These are phyloP conservation scores for Oopsacas minuta DNA, from an alignment of 37 sponge, comb jelly and placozoan genomes.

Conservation along the genomic window DNA sequence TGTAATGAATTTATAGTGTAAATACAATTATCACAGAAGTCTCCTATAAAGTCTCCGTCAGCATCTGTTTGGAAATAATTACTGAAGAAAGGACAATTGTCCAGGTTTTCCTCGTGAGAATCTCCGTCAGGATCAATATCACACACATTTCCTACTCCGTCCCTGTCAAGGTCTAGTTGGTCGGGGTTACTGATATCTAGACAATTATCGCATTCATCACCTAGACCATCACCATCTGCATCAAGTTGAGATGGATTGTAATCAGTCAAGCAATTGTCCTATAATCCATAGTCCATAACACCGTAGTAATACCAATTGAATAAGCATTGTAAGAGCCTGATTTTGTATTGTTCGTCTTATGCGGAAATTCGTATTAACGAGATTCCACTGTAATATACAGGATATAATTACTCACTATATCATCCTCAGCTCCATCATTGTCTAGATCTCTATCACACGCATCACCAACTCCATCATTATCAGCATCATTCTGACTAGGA, in stretches of 20 bases:
- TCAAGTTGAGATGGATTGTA: conserved; percentile 44
- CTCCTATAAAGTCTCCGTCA: conserved; percentile 58
- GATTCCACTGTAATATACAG: neutral
- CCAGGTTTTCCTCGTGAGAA: neutral
- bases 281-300: neutral
- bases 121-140: conserved; percentile 71
- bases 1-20: conserved; percentile 39
- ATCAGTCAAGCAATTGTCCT: conserved; percentile 29
- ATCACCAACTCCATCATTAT: conserved; percentile 63
- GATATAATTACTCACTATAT: conserved; percentile 16
- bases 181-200: conserved; percentile 27
- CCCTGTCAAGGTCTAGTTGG: conserved; percentile 59
- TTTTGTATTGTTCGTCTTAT: too few species aligned
- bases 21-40: conserved; percentile 73
- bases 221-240: conserved; percentile 52
- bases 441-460: conserved; percentile 66
- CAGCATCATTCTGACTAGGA: conserved; percentile 42
- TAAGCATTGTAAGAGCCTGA: too few species aligned
- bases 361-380: too few species aligned
- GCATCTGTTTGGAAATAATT: conserved; percentile 44
- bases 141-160: conserved; percentile 64
- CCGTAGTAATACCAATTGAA: too few species aligned
- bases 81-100: conserved; percentile 38
- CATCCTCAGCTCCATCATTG: conserved; percentile 59
- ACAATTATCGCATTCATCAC: conserved; percentile 80